phyloP scores from a whole-genome alignment of 2,888 invertebrate genomes.

The Heteromurus nitidus region DNA sequence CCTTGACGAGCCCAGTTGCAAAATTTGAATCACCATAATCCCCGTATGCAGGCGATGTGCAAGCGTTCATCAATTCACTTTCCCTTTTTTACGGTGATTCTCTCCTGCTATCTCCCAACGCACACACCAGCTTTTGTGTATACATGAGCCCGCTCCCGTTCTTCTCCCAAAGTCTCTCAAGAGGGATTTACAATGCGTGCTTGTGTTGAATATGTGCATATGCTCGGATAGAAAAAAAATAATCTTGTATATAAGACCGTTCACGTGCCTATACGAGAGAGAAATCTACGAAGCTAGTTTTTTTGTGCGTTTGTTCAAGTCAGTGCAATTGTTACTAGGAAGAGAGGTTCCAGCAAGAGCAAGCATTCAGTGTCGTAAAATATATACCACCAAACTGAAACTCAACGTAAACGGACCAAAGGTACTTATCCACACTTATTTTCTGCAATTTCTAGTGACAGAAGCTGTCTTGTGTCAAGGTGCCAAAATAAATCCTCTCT shows the following conservation, averaged over 20 bases:
- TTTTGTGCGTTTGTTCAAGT: too few species aligned
- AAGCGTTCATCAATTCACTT: conserved; percentile 12
- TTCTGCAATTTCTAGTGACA: conserved; percentile 50
- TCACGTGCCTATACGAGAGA: too few species aligned
- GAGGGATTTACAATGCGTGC: conserved; percentile 46
- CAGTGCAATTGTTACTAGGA: too few species aligned
- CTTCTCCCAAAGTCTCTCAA: conserved; percentile 41
- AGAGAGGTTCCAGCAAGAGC: too few species aligned
- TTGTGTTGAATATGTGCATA: conserved; percentile 53
- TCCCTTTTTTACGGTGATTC: conserved; percentile 11
- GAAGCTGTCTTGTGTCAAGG: conserved; percentile 50
- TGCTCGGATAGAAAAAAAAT: conserved; percentile 5
- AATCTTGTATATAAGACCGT: too few species aligned
- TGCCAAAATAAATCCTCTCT: conserved; percentile 55
- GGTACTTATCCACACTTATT: conserved; percentile 39
- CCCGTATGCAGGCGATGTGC: background rate
- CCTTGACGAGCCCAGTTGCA: background rate
- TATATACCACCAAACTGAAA: too few species aligned
- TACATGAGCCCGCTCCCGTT: background rate
- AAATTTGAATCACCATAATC: background rate
- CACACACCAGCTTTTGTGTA: conserved; percentile 4
- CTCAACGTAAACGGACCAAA: background rate
- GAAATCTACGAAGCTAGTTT: too few species aligned
- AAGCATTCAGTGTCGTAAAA: too few species aligned
- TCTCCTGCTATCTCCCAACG: conserved; percentile 2